phyloP scores from a whole-genome alignment of 2,113 vertebrate species.

The Rhombomys opimus region DNA sequence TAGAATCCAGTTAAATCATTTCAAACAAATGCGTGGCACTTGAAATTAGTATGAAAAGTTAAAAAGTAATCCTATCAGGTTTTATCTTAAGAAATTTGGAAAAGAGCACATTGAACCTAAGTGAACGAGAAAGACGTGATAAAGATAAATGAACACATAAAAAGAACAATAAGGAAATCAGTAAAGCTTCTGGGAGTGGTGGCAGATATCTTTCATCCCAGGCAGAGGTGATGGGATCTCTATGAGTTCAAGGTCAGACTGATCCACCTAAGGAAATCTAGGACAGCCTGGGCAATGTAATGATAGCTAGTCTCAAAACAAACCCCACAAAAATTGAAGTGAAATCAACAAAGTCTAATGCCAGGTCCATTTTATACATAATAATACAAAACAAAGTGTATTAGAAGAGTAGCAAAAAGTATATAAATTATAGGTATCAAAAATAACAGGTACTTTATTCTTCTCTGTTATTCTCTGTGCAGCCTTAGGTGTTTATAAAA shows the following conservation, averaged over 20 bases:
- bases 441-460: constrained; percentile 22
- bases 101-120: neutral
- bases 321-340: neutral
- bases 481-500: constrained; percentile 16
- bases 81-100: constrained; percentile 1
- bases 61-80: neutral
- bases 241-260: neutral
- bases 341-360: neutral
- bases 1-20: constrained; percentile 19
- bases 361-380: neutral
- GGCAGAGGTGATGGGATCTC: neutral
- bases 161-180: neutral
- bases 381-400: neutral
- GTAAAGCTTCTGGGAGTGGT: neutral
- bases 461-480: neutral
- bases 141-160: constrained; percentile 13
- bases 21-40: neutral
- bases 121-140: neutral
- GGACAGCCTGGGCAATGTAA: neutral
- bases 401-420: constrained; percentile 24
- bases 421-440: neutral
- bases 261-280: neutral
- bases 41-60: constrained; percentile 30
- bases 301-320: neutral
- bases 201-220: neutral